Evolutionary conservation across 2,797 vertebrate species (phyloP), one percentile per base, ranked within the genome.

Genomic region (Corythornis leucogaster): DNA sequence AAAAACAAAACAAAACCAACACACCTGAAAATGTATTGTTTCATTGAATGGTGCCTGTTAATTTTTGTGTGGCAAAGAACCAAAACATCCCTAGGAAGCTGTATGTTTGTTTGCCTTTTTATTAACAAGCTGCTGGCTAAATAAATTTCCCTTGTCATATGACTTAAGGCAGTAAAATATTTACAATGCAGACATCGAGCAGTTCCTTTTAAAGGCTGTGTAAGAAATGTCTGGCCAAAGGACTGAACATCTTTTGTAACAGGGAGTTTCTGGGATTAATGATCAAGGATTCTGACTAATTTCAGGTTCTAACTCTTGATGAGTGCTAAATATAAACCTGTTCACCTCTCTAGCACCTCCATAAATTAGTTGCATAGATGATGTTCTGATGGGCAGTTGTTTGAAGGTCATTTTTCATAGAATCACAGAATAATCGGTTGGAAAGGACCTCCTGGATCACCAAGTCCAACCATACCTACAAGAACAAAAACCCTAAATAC

Each of bases 51-150:
- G 48, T 94, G 46, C 81, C 43, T 89, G 28, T 93, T 93, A 86
- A 93, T 81, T 89, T 93, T 89, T 68, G 35, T 87, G 79, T 95
- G 84, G 87, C 91, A 93, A 93, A 90, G 83, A 92, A 91, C 81
- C 83, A 96, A 11, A 87, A 61, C 57, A 78, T 91, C 71, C 51
- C 38, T 79, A 64, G 46, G 68, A 92, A 94, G 70, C 51, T 80
- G 57, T 80, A 38, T 81, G 70, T 84, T 94, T 97, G 62, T 89
- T 89, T 89, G 59, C 48, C 70, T 95, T 89, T 82, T 94, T 89
- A 78, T 89, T 96, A 92, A 94, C 63, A 94, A 87, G 85, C 80
- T 88, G 31, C 89, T 96, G 90, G 87, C 74, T 94, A 96, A 97
- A 95, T 92, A 76, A 85, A 87, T 88, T 83, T 84, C 61, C 89